Conservation (phyloP, 2,113 vertebrate species). For the Perca fluviatilis region DNA sequence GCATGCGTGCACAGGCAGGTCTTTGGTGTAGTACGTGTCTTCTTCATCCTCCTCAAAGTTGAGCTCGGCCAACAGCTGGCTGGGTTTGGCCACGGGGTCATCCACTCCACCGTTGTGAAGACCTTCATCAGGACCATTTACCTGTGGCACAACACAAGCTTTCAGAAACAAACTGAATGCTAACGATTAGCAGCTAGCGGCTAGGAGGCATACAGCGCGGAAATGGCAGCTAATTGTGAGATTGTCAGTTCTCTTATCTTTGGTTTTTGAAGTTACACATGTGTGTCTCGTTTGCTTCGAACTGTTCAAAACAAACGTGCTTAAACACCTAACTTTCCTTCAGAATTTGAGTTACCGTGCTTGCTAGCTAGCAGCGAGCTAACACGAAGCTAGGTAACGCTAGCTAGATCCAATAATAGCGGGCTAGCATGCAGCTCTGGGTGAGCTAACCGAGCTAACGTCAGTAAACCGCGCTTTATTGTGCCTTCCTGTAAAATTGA, state of each 20-base stretch:
- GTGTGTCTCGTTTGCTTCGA: background rate
- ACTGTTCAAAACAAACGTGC: background rate
- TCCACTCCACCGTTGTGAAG: constrained; percentile 92
- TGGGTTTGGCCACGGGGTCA: constrained; percentile 93
- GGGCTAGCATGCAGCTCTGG: constrained; percentile 46
- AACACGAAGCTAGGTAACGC: constrained; percentile 45
- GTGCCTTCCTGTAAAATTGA: constrained; percentile 10
- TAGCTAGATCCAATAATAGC: constrained; percentile 52
- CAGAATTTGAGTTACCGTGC: constrained; percentile 11
- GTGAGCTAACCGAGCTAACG: constrained; percentile 45
- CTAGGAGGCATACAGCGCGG: constrained; percentile 13
- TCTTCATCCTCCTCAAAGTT: constrained; percentile 99
- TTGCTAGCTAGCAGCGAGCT: constrained; percentile 20
- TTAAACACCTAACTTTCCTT: constrained; percentile 1
- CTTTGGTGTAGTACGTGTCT: constrained; percentile 98
- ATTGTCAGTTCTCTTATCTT: background rate
- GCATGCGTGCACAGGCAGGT: constrained; percentile 96
- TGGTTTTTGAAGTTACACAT: background rate
- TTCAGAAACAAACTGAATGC: constrained; percentile 41
- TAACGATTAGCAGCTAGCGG: constrained; percentile 45
- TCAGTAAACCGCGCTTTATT: constrained; percentile 31
- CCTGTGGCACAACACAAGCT: constrained; percentile 78
- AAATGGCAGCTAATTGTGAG: background rate
- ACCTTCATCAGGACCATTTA: constrained; percentile 94
- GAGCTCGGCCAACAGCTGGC: constrained; percentile 94